Evolutionary conservation across 1,140 invertebrate genomes (phyloP).

Genomic region (Heterodera carotae): DNA sequence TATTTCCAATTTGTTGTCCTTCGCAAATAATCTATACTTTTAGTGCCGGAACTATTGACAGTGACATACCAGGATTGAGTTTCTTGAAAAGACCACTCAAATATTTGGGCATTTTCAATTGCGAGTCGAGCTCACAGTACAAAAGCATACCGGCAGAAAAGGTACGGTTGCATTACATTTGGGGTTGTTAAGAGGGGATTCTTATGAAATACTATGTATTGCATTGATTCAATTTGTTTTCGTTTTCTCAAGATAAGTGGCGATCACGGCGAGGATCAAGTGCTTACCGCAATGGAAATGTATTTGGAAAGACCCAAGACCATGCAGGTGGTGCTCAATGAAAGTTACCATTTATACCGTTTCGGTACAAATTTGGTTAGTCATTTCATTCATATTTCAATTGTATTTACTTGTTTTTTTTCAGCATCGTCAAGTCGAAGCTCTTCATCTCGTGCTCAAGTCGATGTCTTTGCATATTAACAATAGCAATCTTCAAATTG

Average conservation of each 20-base stretch:
- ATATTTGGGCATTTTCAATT: slow-evolving; percentile 48
- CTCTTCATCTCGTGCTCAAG: slow-evolving; percentile 36
- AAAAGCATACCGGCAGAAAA: slow-evolving; percentile 43
- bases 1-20: too few species aligned
- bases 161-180: slow-evolving; percentile 27
- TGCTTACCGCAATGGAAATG: slow-evolving; percentile 37
- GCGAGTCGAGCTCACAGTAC: slow-evolving; percentile 38
- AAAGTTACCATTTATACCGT: slow-evolving; percentile 44
- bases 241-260: slow-evolving; percentile 38
- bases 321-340: slow-evolving; percentile 45
- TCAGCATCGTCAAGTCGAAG: slow-evolving; percentile 40
- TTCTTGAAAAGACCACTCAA: slow-evolving; percentile 33
- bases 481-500: slow-evolving; percentile 51
- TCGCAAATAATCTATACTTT: too few species aligned
- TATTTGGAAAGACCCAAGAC: slow-evolving; percentile 43
- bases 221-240: too few species aligned
- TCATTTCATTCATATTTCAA: not conserved
- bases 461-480: slow-evolving; percentile 32
- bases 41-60: slow-evolving; percentile 19
- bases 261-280: slow-evolving; percentile 41
- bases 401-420: slow-evolving; percentile 20
- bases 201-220: not conserved
- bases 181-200: too few species aligned
- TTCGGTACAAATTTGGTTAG: slow-evolving; percentile 43
- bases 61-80: slow-evolving; percentile 43